Evolutionary conservation across 2,888 invertebrate genomes (phyloP).

Genomic region (Drosophila mettleri): DNA sequence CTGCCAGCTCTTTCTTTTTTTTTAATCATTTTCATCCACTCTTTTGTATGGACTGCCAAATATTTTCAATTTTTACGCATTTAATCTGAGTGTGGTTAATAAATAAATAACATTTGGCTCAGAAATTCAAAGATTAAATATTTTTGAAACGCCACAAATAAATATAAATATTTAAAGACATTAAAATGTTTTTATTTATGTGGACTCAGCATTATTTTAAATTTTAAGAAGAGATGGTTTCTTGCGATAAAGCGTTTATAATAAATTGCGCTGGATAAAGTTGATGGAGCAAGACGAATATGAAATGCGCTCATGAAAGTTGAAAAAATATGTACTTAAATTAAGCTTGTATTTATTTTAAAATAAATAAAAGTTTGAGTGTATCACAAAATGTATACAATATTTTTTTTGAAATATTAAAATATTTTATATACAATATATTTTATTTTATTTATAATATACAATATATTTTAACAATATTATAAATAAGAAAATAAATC

Average conservation of each 20-base stretch:
- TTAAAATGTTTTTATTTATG: constrained; percentile 1
- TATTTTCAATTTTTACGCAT: constrained; percentile 4
- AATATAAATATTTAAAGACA: background rate
- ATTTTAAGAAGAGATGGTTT: constrained; percentile 33
- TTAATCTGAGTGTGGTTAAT: background rate
- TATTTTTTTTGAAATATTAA: too few relatives aligned
- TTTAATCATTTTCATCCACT: background rate
- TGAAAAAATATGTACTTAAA: too few relatives aligned
- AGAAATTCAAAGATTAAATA: background rate
- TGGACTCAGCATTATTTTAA: constrained; percentile 6
- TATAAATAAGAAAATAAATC: too few relatives aligned
- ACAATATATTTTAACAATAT: too few relatives aligned
- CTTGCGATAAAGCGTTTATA: constrained; percentile 46
- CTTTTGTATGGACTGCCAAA: background rate
- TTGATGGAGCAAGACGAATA: background rate
- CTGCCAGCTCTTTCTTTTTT: constrained; percentile 3
- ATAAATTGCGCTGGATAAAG: background rate
- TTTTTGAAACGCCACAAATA: background rate
- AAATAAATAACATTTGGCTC: background rate
- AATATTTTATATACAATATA: too few relatives aligned
- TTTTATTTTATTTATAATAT: too few relatives aligned
- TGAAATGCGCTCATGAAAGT: background rate
- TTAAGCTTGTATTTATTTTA: too few relatives aligned
- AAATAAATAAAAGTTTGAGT: too few relatives aligned
- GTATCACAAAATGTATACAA: too few relatives aligned